phyloP scores from a whole-genome alignment of 2,113 vertebrate species.

The Lamprotornis superbus region DNA sequence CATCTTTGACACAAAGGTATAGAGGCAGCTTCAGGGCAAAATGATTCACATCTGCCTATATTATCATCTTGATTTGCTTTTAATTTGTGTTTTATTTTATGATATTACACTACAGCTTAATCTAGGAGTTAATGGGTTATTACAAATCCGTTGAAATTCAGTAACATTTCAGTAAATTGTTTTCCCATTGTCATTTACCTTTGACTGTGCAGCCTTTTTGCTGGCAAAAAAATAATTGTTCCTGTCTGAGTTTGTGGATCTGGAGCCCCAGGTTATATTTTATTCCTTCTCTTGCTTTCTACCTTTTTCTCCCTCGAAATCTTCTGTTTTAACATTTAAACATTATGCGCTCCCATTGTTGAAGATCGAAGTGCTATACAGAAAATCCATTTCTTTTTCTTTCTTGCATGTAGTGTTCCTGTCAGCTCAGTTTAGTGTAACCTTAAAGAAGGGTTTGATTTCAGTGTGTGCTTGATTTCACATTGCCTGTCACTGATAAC shows the following conservation, averaged over 20 bases:
- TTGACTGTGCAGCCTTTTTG: not conserved
- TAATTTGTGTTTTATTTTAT: slow-evolving; percentile 29
- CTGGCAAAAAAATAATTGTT: not conserved
- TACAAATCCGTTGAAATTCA: not conserved
- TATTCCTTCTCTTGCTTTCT: not conserved
- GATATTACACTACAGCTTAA: not conserved
- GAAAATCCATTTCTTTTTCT: slow-evolving; percentile 50
- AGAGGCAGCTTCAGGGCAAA: not conserved
- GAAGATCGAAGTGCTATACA: slow-evolving; percentile 30
- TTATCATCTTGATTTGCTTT: slow-evolving; percentile 19
- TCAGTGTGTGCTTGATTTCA: slow-evolving; percentile 63
- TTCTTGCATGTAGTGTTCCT: slow-evolving; percentile 26
- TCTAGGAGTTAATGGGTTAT: slow-evolving; percentile 23
- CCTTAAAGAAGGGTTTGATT: slow-evolving; percentile 66
- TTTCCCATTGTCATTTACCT: not conserved
- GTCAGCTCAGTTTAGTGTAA: slow-evolving; percentile 62
- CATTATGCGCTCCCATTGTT: not conserved
- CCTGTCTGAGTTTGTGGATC: not conserved
- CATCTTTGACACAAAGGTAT: not conserved
- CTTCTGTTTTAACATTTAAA: slow-evolving; percentile 23
- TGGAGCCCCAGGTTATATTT: not conserved
- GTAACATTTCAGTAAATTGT: not conserved
- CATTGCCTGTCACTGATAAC: slow-evolving; percentile 67
- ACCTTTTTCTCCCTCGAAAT: not conserved
- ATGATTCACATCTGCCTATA: not conserved